A percentile compares a stretch with the other conserved stretches of the same genome.
These are phyloP conservation scores for Corythornis leucogaster DNA, from an alignment of 2,797 vertebrate genomes.

Conservation along the genomic window DNA sequence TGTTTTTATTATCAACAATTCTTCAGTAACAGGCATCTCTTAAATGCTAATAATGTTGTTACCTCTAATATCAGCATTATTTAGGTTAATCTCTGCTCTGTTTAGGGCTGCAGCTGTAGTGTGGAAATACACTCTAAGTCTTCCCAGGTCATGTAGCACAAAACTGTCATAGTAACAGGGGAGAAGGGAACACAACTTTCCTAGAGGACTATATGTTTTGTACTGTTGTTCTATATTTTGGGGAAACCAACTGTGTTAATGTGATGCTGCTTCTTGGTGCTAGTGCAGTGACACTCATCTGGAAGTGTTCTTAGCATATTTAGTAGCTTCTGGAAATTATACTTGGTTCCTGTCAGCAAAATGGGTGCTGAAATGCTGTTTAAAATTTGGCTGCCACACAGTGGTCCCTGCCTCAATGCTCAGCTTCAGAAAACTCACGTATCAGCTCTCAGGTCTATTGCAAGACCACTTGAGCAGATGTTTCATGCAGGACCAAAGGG, in stretches of 20 bases:
- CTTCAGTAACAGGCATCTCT: background rate
- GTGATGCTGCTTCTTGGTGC: background rate
- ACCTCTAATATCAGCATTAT: background rate
- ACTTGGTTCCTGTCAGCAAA: background rate
- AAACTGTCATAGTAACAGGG: background rate
- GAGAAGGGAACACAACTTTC: background rate
- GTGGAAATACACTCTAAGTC: background rate
- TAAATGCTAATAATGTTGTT: background rate
- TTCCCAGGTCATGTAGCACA: background rate
- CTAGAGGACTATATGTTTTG: background rate
- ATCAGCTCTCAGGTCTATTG: background rate
- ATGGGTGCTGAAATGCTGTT: background rate
- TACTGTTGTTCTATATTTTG: background rate
- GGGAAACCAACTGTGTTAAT: background rate
- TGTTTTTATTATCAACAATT: background rate
- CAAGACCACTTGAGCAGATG: background rate
- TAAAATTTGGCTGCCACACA: background rate
- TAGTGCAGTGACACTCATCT: background rate
- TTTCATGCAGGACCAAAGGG: background rate
- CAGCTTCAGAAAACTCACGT: background rate
- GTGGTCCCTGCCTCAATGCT: background rate
- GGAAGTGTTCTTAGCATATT: background rate
- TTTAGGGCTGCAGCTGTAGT: background rate
- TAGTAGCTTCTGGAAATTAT: background rate
- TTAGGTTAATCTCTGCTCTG: background rate